Base-by-base conservation (phyloP, 2,888 invertebrate species). In the Fabriciana adippe region DNA sequence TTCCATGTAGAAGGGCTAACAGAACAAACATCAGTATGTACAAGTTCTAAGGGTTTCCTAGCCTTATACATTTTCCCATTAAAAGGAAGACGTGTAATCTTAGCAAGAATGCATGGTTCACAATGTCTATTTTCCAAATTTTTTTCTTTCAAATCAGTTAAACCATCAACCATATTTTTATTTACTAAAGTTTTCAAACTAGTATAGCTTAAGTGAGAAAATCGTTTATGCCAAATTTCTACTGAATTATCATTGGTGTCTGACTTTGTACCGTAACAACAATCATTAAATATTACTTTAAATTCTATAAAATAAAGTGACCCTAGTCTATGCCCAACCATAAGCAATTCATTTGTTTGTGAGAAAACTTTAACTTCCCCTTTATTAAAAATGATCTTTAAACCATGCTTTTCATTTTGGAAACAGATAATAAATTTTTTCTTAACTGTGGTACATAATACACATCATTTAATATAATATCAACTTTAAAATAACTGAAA, bases 301-400 rank as follows among this genome's bases (percentile, higher is more conserved):
- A 48, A 48, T 6, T 48, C n/a, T 15, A 48, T n/a, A 13, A 48
- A 15, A n/a, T 48, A 48, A 13, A 48, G 48, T 0, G 48, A 48
- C 4, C 48, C 48, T 13, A 15, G 4, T 48, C n/a, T 13, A 48
- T 48, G 4, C 11, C 48, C 48, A 6, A 48, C n/a, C 48, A 48
- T 48, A 11, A n/a, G 6, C 13, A 48, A n/a, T 15, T 48, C 48
- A 48, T 48, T 13, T 0, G 6, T 31, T 6, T 48, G 41, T 13
- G 35, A 14, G 56, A 35, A 56, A 31, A 56, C 56, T 56, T 41
- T 56, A 56, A 56, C 56, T 41, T 56, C 41, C 35, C 56, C 56
- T 41, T 56, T 35, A 56, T 41, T 15, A 2, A 56, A 56, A 6
- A 35, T 2, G 14, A 56, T n/a, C 41, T n/a, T 56, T 35, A 56